Conservation (phyloP, 1,140 invertebrate genomes). For the Lepidostoma basale region DNA sequence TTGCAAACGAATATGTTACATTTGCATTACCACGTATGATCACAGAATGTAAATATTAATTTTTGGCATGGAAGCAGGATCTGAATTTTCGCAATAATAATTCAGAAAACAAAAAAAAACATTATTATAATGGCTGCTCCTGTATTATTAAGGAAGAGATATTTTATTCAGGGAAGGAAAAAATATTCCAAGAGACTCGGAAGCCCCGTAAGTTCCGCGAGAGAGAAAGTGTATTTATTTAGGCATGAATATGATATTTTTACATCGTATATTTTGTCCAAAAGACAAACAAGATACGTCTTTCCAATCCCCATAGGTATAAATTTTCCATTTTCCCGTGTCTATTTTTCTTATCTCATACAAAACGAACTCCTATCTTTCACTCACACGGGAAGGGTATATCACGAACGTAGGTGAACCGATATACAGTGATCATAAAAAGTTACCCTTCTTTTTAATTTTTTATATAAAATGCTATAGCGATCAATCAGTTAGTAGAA, state of each 20-base stretch:
- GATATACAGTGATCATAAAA: constrained; percentile 7
- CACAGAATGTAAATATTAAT: no score
- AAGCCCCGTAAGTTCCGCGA: constrained; percentile 30
- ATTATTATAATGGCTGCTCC: constrained; percentile 23
- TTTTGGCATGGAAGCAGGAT: no score
- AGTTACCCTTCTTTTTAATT: no score
- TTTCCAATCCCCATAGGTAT: constrained; percentile 47
- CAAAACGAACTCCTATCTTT: constrained; percentile 45
- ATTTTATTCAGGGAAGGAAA: constrained; percentile 22
- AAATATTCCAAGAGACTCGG: constrained; percentile 1
- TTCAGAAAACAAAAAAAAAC: constrained; percentile 20
- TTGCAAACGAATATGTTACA: no score
- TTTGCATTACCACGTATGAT: no score
- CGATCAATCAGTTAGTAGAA: no score
- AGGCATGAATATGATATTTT: constrained; percentile 47
- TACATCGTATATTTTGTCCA: constrained; percentile 46
- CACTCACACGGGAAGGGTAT: constrained; percentile 28
- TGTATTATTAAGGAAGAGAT: constrained; percentile 16
- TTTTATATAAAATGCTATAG: no score
- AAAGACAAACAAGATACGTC: constrained; percentile 47
- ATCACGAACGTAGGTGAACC: constrained; percentile 16
- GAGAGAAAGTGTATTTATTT: constrained; percentile 41
- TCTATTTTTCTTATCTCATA: constrained; percentile 45
- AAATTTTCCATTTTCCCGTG: constrained; percentile 47
- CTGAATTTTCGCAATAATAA: constrained; percentile 22